A percentile compares a stretch with the other conserved stretches of the same genome.
These are phyloP conservation scores for Anisognathus igniventris DNA, from an alignment of 2,797 vertebrate species.

Conservation along the genomic window DNA sequence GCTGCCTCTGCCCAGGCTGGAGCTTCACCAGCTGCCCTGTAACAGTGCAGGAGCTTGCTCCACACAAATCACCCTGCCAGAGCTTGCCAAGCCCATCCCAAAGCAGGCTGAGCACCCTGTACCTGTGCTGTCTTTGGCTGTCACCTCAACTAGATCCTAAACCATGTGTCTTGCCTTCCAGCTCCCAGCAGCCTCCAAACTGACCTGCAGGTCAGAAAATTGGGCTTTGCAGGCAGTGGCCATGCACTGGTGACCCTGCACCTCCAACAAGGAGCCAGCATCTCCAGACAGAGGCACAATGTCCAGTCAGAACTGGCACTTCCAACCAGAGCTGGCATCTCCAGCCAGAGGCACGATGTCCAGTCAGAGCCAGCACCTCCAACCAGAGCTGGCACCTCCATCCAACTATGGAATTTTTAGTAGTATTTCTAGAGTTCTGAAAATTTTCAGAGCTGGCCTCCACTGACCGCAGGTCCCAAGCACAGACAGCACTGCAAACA, in stretches of 20 bases:
- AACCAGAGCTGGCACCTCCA: background rate
- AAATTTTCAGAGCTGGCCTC: background rate
- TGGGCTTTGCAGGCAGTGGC: background rate
- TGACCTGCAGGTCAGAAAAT: background rate
- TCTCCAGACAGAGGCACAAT: background rate
- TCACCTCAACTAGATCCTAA: background rate
- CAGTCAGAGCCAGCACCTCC: background rate
- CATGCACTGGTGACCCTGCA: background rate
- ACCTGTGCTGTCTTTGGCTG: background rate
- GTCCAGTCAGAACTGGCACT: background rate
- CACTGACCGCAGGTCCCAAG: rapidly evolving
- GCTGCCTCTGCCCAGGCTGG: background rate
- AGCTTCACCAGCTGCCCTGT: background rate
- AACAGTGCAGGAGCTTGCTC: background rate
- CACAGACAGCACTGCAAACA: background rate
- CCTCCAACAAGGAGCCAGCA: background rate
- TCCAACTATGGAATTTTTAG: too few species aligned
- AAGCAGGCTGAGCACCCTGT: background rate
- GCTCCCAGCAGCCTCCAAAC: background rate
- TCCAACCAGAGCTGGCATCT: background rate
- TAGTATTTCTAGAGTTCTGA: too few species aligned
- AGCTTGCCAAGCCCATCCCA: background rate
- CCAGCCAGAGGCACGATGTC: background rate
- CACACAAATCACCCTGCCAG: background rate
- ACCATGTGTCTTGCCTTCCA: rapidly evolving